Base-by-base conservation (phyloP, 2,797 vertebrate genomes). In the Hyperoplus lanceolatus region DNA sequence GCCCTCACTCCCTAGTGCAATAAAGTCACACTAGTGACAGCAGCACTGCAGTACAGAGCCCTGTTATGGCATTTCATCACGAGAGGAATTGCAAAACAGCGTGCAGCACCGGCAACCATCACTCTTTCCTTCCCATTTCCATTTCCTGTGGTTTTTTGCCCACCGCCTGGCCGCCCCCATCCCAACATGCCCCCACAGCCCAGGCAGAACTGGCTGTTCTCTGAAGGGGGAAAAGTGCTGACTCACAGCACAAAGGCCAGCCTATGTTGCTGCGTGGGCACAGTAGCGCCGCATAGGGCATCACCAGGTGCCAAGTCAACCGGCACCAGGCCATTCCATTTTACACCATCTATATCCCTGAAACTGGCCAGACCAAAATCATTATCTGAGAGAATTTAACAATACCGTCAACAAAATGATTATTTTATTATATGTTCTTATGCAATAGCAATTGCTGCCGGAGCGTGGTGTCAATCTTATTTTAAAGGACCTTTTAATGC, bases 41-140 rank as follows among this genome's bases (percentile, higher is more conserved):
- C 72, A 70, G 57, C 77, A 39, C 81, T 70, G 78, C 74, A 39
- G 73, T 12, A 56, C 49, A 38, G 61, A 70, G 70, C 66, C 66
- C 11, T 14, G 69, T 74, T 78, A 56, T 74, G 81, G 73, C 70
- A 74, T 89, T 85, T 85, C 81, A 90, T 90, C 83, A 80, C 4
- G 14, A 61, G 78, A 72, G 69, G 39, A 63, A 73, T 71, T 77
- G 57, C 73, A 73, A 73, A 85, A 85, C 79, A 82, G 83, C 57
- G 36, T 69, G 79, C 60, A 76, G 58, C 45, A 80, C 74, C 84
- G 29, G 29, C 29, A 29, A 71, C 72, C 80, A 80, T 88, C 70
- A 7, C 71, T 80, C 86, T 85, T 80, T 82, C 82, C 83, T 82
- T 91, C 84, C 81, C 87, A 88, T 85, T 91, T 86, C 89, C 82